These are phyloP conservation scores for pig (Sus scrofa) DNA, from an alignment of 2,113 vertebrate species.

Conservation along the genomic window T2T-Sscrofa CM000823.6:44107001-44107500, in stretches of 20 bases:
- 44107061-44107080: slow-evolving; percentile 18
- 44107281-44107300: slow-evolving; percentile 2
- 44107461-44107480: neutral
- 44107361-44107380: too few relatives aligned
- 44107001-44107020: too few relatives aligned
- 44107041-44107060: too few relatives aligned
- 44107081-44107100: neutral
- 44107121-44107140: neutral
- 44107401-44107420: neutral
- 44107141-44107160: neutral
- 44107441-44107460: neutral
- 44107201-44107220: slow-evolving; percentile 31
- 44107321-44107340: too few relatives aligned
- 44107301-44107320: neutral
- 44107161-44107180: neutral
- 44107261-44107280: neutral
- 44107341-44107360: too few relatives aligned
- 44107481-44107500: neutral
- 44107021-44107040: too few relatives aligned
- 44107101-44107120: neutral
- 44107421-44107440: neutral
- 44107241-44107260: neutral
- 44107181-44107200: neutral
- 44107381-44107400: neutral
- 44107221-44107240: neutral